A percentile compares a stretch with the other conserved stretches of the same genome.
Evolutionary conservation across 2,113 vertebrate species (phyloP).

Genomic region (Leiothrix lutea): DNA sequence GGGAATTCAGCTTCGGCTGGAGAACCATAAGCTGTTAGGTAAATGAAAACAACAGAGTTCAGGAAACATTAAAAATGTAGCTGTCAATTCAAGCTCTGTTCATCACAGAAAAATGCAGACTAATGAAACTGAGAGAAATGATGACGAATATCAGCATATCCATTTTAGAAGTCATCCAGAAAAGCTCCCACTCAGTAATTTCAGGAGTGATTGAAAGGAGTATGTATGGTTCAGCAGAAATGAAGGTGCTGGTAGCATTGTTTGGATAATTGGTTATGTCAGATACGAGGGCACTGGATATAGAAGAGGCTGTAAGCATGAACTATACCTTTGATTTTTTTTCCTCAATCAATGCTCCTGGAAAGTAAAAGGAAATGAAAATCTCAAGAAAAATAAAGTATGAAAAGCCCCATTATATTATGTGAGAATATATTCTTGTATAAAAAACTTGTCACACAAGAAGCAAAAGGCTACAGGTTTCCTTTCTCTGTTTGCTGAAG

Average conservation of each 20-base stretch:
- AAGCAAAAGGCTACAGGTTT: not conserved
- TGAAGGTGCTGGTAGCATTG: not conserved
- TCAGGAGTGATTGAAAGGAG: not conserved
- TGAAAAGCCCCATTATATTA: not conserved
- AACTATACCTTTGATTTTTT: not conserved
- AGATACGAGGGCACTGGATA: not conserved
- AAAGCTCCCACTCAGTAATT: not conserved
- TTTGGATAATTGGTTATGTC: not conserved
- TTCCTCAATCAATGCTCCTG: not conserved
- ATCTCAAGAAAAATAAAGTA: not conserved
- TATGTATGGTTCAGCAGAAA: not conserved
- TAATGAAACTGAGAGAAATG: not conserved
- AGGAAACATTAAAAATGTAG: not conserved
- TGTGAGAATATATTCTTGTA: not conserved
- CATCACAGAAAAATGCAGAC: not conserved
- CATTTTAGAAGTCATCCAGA: not conserved
- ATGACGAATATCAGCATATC: rapidly evolving
- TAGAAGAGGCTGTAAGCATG: not conserved
- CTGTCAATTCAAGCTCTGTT: not conserved
- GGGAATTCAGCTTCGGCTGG: not conserved
- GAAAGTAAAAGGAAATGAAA: not conserved
- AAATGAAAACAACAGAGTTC: not conserved
- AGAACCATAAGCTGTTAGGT: not conserved
- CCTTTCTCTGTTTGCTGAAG: not conserved
- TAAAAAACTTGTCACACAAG: not conserved